Evolutionary conservation across 1,140 invertebrate species (phyloP), one percentile per base, ranked within the genome.

Genomic region (Diabrotica undecimpunctata): DNA sequence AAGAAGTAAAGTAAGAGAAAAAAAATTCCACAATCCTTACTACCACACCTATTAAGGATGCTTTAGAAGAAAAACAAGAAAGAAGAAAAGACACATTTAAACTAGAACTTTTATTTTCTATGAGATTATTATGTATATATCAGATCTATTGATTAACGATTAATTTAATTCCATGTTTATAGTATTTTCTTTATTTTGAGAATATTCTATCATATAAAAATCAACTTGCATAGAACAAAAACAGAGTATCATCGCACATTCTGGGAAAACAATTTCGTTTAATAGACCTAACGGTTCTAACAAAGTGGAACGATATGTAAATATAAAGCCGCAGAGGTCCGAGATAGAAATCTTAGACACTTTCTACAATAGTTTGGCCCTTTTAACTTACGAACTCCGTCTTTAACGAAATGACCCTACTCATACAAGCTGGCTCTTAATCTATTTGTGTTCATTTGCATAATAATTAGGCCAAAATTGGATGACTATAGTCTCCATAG

Each of bases 331-430:
- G 39, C 58, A 60, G 25, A 51, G 38, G 39, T 60, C 13, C 38
- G 12, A 46, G 58, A 60, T 60, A 60, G 58, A 60, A 60, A 60
- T 60, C 58, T 60, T 50, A n/a, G 39, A 51, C 10, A 50, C 38
- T 13, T 60, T 7, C 58, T 39, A 60, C 39, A 60, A 60, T 51
- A n/a, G 58, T 54, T 60, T 41, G 12, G 7, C 39, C 10, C 58
- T 35, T 41, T 60, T 60, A 60, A 51, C 56, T 58, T 58, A 58
- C 56, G 36, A 39, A 50, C 58, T 11, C 38, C 39, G 58, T 60
- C 58, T 60, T 60, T 12, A 50, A 38, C 46, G 13, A 60, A 60
- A 60, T 60, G 58, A 60, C 58, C 58, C 58, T 60, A 41, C 38
- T 60, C 58, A 60, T 37, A 57, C n/a, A 57, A 38, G 25, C 55